Conservation (phyloP, 2,888 invertebrate genomes). For the Morpho deidamia region DNA sequence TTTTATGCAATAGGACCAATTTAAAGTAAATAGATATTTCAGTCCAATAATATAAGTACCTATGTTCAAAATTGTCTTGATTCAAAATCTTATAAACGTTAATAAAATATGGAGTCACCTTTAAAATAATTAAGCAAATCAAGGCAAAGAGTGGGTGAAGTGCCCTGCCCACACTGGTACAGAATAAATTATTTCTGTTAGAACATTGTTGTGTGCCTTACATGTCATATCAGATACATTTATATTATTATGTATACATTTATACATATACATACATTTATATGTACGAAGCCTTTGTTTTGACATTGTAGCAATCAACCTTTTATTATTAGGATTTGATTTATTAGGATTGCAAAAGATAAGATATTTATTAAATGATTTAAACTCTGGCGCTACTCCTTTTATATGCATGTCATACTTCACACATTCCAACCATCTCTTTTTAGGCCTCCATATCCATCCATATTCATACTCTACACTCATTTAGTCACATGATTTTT, state of each 20-base stretch:
- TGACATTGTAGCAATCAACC: slow-evolving; percentile 16
- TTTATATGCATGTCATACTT: no score
- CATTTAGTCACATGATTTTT: no score
- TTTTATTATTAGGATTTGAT: no score
- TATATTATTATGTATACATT: no score
- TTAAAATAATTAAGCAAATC: slow-evolving; percentile 48
- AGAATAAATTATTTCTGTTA: slow-evolving; percentile 66
- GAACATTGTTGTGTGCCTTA: slow-evolving; percentile 66
- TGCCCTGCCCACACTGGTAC: slow-evolving; percentile 59
- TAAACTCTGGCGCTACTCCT: no score
- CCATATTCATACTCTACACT: no score
- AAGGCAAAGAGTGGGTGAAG: slow-evolving; percentile 70
- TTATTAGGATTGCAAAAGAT: no score
- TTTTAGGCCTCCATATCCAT: no score
- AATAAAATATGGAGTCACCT: slow-evolving; percentile 36
- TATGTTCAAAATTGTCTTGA: not conserved
- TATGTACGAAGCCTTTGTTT: slow-evolving; percentile 38
- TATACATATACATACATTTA: no score
- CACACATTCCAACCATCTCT: no score
- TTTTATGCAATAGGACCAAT: not conserved
- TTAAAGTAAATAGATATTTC: not conserved
- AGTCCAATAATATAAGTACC: not conserved
- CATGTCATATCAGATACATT: slow-evolving; percentile 50
- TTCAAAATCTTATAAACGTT: slow-evolving; percentile 8
- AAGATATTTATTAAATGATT: no score